These are phyloP conservation scores for Zaprionus lachaisei DNA, from an alignment of 1,140 invertebrate genomes.

Conservation along the genomic window DNA sequence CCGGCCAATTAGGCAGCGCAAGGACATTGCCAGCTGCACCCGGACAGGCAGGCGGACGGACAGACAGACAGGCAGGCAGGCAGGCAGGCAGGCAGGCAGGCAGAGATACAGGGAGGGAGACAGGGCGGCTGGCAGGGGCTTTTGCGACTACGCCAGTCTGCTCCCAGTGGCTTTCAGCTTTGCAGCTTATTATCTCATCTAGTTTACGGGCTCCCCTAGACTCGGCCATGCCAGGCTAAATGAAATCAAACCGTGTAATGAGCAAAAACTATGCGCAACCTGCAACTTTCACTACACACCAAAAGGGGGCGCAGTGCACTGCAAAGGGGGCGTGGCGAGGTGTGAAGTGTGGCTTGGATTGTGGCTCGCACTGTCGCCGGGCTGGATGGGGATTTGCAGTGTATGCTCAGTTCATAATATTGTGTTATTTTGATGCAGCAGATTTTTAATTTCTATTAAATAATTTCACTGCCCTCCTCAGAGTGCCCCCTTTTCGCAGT, in stretches of 20 bases:
- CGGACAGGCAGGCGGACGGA: background rate
- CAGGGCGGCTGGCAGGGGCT: too few species aligned
- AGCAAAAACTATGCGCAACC: constrained; percentile 52
- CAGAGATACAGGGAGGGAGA: background rate
- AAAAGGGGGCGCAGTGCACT: background rate
- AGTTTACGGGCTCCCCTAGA: constrained; percentile 50
- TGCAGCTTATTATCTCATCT: constrained; percentile 63
- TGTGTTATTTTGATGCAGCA: constrained; percentile 4
- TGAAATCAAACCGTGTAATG: constrained; percentile 69
- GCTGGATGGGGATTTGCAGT: background rate
- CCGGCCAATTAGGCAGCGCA: constrained; percentile 1
- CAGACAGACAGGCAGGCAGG: background rate
- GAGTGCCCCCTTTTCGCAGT: background rate
- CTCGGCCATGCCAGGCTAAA: constrained; percentile 35
- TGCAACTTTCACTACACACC: background rate
- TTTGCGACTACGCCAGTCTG: background rate
- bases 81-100: background rate
- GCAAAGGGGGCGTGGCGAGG: background rate
- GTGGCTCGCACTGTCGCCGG: background rate
- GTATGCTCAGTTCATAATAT: constrained; percentile 1
- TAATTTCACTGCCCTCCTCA: background rate
- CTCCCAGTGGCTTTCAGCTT: constrained; percentile 4
- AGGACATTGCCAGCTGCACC: background rate
- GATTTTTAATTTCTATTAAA: constrained; percentile 7
- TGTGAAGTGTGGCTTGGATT: background rate